Evolutionary conservation across 2,113 vertebrate genomes (phyloP).

Genomic region (Paramisgurnus dabryanus): DNA sequence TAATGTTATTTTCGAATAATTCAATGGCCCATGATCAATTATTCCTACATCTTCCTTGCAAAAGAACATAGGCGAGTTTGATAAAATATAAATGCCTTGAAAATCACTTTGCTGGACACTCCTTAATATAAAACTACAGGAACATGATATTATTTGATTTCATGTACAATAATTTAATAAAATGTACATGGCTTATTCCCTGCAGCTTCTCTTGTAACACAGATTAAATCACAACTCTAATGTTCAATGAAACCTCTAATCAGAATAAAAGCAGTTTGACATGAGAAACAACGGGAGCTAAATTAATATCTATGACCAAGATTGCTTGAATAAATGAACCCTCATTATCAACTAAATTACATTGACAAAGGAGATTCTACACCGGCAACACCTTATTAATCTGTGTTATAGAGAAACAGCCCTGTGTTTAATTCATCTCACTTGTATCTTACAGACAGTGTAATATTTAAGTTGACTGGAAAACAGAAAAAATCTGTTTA

Average conservation of each 20-base stretch:
- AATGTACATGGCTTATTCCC: not conserved
- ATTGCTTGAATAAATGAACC: constrained; percentile 34
- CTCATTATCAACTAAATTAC: constrained; percentile 27
- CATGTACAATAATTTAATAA: not conserved
- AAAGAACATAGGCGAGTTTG: not conserved
- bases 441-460: not conserved
- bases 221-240: constrained; percentile 10
- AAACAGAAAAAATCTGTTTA: no score
- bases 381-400: not conserved
- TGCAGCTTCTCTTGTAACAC: not conserved
- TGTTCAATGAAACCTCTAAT: constrained; percentile 6
- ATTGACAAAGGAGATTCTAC: constrained; percentile 6
- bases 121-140: not conserved
- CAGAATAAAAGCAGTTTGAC: constrained; percentile 8
- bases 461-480: not conserved
- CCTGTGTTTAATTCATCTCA: constrained; percentile 9
- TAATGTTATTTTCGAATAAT: no score
- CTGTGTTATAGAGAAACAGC: constrained; percentile 10
- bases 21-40: not conserved
- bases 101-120: no score
- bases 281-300: constrained; percentile 15
- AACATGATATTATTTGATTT: not conserved
- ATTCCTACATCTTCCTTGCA: not conserved
- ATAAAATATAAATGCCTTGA: no score
- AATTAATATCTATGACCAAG: constrained; percentile 17